Percentiles rank a stretch among this genome's conserved stretches.
These are phyloP conservation scores for Okamejei kenojei DNA, from an alignment of 2,797 vertebrate genomes.

Conservation along the genomic window DNA sequence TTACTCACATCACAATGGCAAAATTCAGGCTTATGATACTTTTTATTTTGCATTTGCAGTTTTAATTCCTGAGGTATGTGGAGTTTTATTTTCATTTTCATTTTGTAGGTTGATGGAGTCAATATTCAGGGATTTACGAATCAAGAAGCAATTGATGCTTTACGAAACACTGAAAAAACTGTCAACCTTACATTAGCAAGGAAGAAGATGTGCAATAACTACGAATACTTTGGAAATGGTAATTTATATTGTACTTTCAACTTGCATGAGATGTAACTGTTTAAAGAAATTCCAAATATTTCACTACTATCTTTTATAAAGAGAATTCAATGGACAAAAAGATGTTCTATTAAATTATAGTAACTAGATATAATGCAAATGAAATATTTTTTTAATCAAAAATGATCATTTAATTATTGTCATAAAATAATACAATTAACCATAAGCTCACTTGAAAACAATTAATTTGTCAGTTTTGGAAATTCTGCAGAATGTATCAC, in stretches of 20 bases:
- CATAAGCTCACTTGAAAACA: neutral
- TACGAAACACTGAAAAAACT: constrained; percentile 69
- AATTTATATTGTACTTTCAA: constrained; percentile 35
- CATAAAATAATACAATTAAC: neutral
- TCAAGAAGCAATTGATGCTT: constrained; percentile 77
- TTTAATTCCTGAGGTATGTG: neutral
- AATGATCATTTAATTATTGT: neutral
- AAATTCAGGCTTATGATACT: too few relatives aligned
- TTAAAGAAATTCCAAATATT: constrained; percentile 10
- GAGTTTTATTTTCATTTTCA: neutral
- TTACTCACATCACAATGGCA: too few relatives aligned
- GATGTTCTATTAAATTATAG: too few relatives aligned
- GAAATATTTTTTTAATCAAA: neutral
- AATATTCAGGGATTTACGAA: constrained; percentile 81
- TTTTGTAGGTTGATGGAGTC: constrained; percentile 71
- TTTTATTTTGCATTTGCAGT: neutral
- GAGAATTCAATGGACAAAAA: neutral
- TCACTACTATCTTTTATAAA: neutral
- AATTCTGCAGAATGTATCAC: neutral
- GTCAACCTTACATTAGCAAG: constrained; percentile 79
- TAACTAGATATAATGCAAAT: neutral
- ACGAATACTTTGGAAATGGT: constrained; percentile 65
- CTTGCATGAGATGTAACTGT: neutral
- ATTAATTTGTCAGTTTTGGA: neutral
- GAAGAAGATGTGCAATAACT: constrained; percentile 50